Evolutionary conservation across 2,888 invertebrate genomes (phyloP), one percentile per base, ranked within the genome.

Genomic region (Apomyelois bistriatella): DNA sequence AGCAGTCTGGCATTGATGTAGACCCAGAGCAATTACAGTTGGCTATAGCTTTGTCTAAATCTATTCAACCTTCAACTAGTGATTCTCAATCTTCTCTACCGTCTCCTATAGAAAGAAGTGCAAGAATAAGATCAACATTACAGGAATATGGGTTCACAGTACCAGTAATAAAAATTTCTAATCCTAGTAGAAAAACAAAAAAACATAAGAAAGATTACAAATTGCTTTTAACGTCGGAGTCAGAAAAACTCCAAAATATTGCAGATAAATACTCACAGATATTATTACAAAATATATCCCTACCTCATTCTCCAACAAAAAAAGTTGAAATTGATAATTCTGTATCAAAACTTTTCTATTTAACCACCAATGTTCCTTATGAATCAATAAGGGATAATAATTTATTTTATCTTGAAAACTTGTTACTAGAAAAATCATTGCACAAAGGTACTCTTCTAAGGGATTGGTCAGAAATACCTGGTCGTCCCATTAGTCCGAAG

Each of bases 11-110:
- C 1, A 65, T 85, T 50, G 93, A 94, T 72, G 81, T 93, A 43
- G 92, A 94, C 80, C 82, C 92, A 0, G 93, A 94, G 64, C 92
- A 94, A 61, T 77, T 94, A 57, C 93, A 94, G 72, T 67, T 94
- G 74, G 94, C 94, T 41, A 83, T 94, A 61, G 94, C 94, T 10
- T 72, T 94, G 54, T 94, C 94, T 1, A 92, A 91, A 68, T 94
- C 94, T 0, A 70, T 91, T 3, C 71, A 83, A 55, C 48, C 64
- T 22, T 38, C 63, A 37, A 35, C 53, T 36, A 51, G 48, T 15
- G 40, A 65, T 22, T 40, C 42, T 54, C 60, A 50, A 51, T 47
- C 35, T 12, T 13, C 57, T 52, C 62, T 61, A 48, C 60, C 70
- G 40, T 70, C 62, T 15, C 60, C 79, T 1, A 73, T 78, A 62